These are phyloP conservation scores for Busseola fusca DNA, from an alignment of 2,888 invertebrate species.

Conservation along the genomic window DNA sequence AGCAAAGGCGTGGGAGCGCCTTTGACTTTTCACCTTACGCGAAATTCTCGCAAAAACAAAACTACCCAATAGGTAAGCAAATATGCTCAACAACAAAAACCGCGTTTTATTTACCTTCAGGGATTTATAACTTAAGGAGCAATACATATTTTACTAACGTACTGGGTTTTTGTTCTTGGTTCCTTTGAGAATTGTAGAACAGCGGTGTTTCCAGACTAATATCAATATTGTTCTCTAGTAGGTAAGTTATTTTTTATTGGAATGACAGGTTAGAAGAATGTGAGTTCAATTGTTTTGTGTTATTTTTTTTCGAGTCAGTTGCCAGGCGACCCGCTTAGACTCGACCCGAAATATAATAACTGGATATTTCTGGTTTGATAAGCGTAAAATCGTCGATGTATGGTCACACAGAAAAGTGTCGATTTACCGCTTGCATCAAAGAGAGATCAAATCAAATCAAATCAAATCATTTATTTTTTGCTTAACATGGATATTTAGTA, in stretches of 20 bases:
- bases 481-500: too few species aligned
- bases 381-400: too few species aligned
- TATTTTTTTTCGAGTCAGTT: too few species aligned
- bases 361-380: too few species aligned
- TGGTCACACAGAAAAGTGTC: too few species aligned
- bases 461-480: too few species aligned
- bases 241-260: constrained; percentile 11
- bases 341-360: too few species aligned
- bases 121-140: constrained; percentile 44
- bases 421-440: too few species aligned
- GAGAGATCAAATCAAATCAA: too few species aligned
- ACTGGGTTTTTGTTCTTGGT: constrained; percentile 21
- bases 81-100: constrained; percentile 22
- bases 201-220: constrained; percentile 12
- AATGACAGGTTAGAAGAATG: constrained; percentile 8
- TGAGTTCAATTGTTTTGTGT: constrained; percentile 4
- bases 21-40: constrained; percentile 24
- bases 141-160: constrained; percentile 35
- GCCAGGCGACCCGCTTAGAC: too few species aligned
- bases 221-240: constrained; percentile 4
- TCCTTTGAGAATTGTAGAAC: constrained; percentile 26
- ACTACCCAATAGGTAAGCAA: constrained; percentile 19
- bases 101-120: constrained; percentile 49
- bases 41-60: constrained; percentile 25
- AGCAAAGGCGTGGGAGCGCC: constrained; percentile 15